These are phyloP conservation scores for Corydoras sp. DNA, from an alignment of 2,113 vertebrate genomes.

Conservation along the genomic window DNA sequence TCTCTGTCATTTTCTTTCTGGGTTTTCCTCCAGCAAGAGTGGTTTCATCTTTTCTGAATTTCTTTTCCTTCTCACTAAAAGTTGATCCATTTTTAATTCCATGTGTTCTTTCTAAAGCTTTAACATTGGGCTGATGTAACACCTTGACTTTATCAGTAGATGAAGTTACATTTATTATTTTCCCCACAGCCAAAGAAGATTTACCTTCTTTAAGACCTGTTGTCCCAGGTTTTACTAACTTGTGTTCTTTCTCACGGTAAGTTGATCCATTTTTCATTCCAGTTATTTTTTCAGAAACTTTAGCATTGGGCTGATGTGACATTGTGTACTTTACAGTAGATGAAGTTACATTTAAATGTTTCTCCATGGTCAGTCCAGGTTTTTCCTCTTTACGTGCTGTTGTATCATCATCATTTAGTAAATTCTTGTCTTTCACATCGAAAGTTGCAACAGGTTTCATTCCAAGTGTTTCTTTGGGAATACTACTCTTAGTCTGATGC, in stretches of 20 bases:
- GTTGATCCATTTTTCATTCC: neutral
- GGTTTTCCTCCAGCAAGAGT: neutral
- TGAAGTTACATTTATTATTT: slow-evolving; percentile 3
- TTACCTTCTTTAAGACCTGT: neutral
- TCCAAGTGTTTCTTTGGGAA: neutral
- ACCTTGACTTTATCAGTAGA: neutral
- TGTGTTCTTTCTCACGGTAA: neutral
- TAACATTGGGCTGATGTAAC: neutral
- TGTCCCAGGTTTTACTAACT: neutral
- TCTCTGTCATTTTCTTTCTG: slow-evolving; percentile 10
- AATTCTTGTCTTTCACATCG: neutral
- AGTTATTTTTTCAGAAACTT: neutral
- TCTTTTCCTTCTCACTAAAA: neutral
- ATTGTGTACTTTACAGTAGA: slow-evolving; percentile 40
- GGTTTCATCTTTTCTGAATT: neutral
- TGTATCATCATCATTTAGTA: neutral
- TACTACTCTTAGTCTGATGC: neutral
- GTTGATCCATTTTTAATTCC: slow-evolving; percentile 24
- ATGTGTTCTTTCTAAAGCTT: neutral
- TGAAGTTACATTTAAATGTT: slow-evolving; percentile 29
- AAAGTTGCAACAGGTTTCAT: neutral
- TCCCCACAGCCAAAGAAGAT: neutral
- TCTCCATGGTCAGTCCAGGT: neutral
- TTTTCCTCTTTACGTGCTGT: neutral
- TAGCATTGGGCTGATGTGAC: neutral